phyloP scores from a whole-genome alignment of 2,888 invertebrate genomes.

The Danaus chrysippus region DNA sequence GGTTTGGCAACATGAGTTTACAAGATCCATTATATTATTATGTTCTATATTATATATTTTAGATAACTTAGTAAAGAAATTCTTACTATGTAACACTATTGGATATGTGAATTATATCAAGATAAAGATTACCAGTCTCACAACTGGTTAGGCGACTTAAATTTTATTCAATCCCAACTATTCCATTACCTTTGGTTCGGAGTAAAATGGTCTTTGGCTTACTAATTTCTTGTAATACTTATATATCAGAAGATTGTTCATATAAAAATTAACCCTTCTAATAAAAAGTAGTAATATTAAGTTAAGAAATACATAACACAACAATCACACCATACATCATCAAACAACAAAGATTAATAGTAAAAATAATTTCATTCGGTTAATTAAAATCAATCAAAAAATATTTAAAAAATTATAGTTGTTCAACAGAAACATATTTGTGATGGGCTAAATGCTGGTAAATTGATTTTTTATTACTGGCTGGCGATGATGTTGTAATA shows the following conservation, averaged over 20 bases:
- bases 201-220: constrained; percentile 27
- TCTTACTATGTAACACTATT: neutral
- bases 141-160: neutral
- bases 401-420: neutral
- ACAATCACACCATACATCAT: neutral
- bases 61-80: neutral
- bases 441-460: neutral
- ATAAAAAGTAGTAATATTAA: no score
- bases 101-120: neutral
- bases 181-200: constrained; percentile 22
- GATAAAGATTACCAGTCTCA: neutral
- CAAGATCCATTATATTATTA: constrained; percentile 16
- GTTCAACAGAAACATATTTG: neutral
- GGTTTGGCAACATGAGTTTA: constrained; percentile 46
- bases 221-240: constrained; percentile 2
- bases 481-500: neutral
- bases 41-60: constrained; percentile 3
- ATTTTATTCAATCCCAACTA: neutral
- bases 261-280: no score
- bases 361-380: neutral
- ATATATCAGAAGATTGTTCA: no score
- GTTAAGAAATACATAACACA: neutral
- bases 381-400: constrained; percentile 5
- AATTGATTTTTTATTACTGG: neutral
- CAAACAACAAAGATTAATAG: neutral